These are phyloP conservation scores for Plectropomus leopardus DNA, from an alignment of 2,113 vertebrate genomes.

Conservation along the genomic window DNA sequence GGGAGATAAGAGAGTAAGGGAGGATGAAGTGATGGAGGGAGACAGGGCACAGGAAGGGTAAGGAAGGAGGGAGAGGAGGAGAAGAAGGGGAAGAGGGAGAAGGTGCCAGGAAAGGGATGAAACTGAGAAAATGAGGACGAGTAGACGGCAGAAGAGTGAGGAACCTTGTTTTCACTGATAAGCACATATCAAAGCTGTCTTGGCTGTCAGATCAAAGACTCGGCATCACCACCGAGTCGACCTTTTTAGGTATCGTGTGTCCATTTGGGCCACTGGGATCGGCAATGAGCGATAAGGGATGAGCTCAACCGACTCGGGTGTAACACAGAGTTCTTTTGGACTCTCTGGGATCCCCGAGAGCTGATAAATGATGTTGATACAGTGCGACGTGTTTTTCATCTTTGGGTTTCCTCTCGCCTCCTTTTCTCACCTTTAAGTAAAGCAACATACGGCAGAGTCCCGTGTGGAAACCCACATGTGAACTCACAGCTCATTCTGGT, in stretches of 20 bases:
- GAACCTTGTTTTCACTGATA: conserved; percentile 67
- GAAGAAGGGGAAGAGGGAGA: not conserved
- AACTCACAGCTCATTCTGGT: not conserved
- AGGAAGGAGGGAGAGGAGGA: conserved; percentile 13
- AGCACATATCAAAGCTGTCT: conserved; percentile 69
- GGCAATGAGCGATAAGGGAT: conserved; percentile 52
- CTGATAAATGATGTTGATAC: conserved; percentile 32
- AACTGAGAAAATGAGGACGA: conserved; percentile 49
- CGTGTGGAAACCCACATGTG: not conserved
- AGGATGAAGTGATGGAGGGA: conserved; percentile 37
- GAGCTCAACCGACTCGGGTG: conserved; percentile 41
- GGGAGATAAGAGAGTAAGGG: conserved; percentile 44
- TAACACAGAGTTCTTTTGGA: conserved; percentile 40
- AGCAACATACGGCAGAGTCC: not conserved
- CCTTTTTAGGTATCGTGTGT: conserved; percentile 56
- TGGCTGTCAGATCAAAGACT: conserved; percentile 77
- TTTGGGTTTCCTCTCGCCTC: not conserved
- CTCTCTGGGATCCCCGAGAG: conserved; percentile 42
- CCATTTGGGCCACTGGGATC: conserved; percentile 57
- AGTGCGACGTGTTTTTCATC: conserved; percentile 5
- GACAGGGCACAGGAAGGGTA: conserved; percentile 53
- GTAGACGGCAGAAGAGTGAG: conserved; percentile 42
- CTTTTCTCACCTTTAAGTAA: not conserved
- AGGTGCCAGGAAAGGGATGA: conserved; percentile 42
- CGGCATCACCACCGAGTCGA: conserved; percentile 45